Base-by-base conservation (phyloP, 1,140 invertebrate genomes). In the Drosophila neocordata region DNA sequence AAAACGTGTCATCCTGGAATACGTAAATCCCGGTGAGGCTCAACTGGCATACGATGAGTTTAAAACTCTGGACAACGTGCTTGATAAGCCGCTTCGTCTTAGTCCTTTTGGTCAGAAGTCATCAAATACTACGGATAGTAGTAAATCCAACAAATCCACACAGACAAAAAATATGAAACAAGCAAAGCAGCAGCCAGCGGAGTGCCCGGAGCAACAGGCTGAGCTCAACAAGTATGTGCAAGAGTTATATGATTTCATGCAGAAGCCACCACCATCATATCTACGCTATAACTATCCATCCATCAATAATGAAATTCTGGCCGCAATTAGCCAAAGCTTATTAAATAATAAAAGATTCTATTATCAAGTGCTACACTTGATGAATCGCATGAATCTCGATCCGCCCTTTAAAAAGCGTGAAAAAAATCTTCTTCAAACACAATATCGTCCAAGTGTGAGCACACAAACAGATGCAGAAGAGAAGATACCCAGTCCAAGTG, bases 331-430 rank as follows among this genome's bases (percentile, higher is more conserved):
- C 5, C 93, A 96, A 92, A 94, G 95, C 53, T 91, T 98, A 51
- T 93, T 95, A 60, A 93, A 93, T 41, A 94, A 96, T 79, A 95
- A 95, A 51, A 94, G 95, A 77, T 97, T 98, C 92, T 98, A 98
- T 90, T 95, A 93, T 20, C 97, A 96, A 93, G 95, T 97, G 5
- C 90, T 98, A 55, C 97, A 99, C 93, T 93, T 99, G 31, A 98
- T 99, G 97, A 98, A 98, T 90, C 97, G 96, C 93, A 98, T 99
- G 97, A 97, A 96, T 92, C 90, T 98, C 51, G 95, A 96, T 35
- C 94, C 95, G 65, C 97, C 97, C n/a, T 98, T 98, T 93, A 44
- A 60, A 34, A 53, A 72, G 34, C 73, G 69, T 12, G 13, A 65
- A 0, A 18, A 20, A 6, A 53, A 55, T 0, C 8, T 73, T 0